Percentiles rank a stretch among this genome's conserved stretches.
Conservation (phyloP, 2,888 invertebrate genomes). For the Thysanoteuthis rhombus region DNA sequence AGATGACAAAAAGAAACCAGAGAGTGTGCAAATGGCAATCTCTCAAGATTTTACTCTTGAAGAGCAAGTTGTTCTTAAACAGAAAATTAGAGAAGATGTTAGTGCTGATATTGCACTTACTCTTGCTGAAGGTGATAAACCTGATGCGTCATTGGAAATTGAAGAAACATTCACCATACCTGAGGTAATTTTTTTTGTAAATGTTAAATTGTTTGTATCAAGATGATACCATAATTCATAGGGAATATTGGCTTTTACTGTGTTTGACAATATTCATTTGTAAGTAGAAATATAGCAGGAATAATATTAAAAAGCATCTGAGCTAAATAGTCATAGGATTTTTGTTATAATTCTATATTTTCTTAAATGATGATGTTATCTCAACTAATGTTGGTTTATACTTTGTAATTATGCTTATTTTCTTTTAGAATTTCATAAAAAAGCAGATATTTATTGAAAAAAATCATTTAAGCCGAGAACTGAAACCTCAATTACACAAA, state of each 20-base stretch:
- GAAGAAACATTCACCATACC: constrained; percentile 19
- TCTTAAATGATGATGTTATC: background rate
- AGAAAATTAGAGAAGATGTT: constrained; percentile 16
- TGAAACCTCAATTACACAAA: background rate
- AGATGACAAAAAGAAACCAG: background rate
- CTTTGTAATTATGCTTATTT: background rate
- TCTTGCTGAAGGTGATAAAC: constrained; percentile 27
- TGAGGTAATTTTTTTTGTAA: constrained; percentile 21
- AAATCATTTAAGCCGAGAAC: background rate
- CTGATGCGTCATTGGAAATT: background rate
- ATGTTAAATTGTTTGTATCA: background rate
- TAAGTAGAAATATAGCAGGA: background rate
- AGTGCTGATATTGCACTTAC: background rate
- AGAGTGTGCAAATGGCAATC: background rate
- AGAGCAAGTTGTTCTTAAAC: background rate
- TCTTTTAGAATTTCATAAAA: background rate
- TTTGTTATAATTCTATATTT: background rate
- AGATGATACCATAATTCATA: background rate
- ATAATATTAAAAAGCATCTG: background rate
- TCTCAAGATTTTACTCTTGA: too few species aligned
- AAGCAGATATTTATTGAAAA: background rate
- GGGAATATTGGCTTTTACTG: background rate
- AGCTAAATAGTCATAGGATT: background rate
- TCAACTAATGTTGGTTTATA: background rate
- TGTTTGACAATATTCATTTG: background rate